phyloP scores from a whole-genome alignment of 2,797 vertebrate species.

The Synaphobranchus kaupii region DNA sequence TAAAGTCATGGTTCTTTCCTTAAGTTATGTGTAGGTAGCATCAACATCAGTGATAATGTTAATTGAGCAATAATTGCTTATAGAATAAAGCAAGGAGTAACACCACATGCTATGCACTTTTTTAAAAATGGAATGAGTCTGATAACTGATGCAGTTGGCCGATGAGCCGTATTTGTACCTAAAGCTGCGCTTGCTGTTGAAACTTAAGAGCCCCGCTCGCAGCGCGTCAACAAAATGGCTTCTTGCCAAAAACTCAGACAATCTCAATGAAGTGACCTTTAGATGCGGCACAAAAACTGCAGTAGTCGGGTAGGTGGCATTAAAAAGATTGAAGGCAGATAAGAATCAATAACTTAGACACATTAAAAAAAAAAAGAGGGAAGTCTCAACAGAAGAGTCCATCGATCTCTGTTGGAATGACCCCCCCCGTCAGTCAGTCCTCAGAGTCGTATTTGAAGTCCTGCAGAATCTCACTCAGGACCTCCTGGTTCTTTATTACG shows the following conservation, averaged over 20 bases:
- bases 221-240: neutral
- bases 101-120: conserved; percentile 27
- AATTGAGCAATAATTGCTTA: conserved; percentile 36
- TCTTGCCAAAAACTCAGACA: neutral
- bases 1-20: conserved; percentile 33
- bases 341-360: conserved; percentile 55
- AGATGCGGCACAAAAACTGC: neutral
- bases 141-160: neutral
- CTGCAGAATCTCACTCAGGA: conserved; percentile 92
- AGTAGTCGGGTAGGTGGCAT: conserved; percentile 3
- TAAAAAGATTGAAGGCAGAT: conserved; percentile 1
- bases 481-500: conserved; percentile 93
- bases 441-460: conserved; percentile 96
- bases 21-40: conserved; percentile 52
- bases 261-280: conserved; percentile 12
- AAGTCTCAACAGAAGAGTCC: conserved; percentile 50
- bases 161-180: neutral
- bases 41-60: conserved; percentile 29
- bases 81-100: conserved; percentile 32
- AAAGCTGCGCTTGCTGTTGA: conserved; percentile 12
- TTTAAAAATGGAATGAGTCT: conserved; percentile 33
- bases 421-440: conserved; percentile 73
- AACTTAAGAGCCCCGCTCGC: conserved; percentile 38
- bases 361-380: conserved; percentile 34
- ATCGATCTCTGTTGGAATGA: conserved; percentile 42